phyloP scores from a whole-genome alignment of 2,113 vertebrate genomes.

The Progne subis region DNA sequence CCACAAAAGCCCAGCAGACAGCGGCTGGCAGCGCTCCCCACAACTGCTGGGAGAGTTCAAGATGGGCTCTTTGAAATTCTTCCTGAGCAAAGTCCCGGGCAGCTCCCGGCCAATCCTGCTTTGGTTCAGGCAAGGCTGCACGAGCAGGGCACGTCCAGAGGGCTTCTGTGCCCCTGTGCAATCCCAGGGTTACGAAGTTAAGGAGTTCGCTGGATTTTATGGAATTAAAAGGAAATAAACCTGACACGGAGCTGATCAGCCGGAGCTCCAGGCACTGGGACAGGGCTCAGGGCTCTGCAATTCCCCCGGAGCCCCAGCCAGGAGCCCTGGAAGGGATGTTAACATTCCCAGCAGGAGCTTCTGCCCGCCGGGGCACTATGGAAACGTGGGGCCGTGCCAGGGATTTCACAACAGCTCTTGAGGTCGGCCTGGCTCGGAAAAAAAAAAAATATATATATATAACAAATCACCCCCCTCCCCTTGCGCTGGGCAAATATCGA shows the following conservation, averaged over 20 bases:
- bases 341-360: constrained; percentile 37
- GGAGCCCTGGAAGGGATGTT: not conserved
- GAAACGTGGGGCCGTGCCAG: not conserved
- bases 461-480: not conserved
- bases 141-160: not conserved
- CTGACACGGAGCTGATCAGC: not conserved
- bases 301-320: not conserved
- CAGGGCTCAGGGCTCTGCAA: not conserved
- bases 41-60: not conserved
- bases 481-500: not conserved
- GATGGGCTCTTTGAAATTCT: constrained; percentile 8
- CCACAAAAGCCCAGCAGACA: not conserved
- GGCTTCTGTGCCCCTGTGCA: not conserved
- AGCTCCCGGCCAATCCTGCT: constrained; percentile 42
- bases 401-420: constrained; percentile 29
- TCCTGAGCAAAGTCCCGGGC: not conserved
- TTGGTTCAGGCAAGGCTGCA: constrained; percentile 3
- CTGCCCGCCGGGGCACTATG: constrained; percentile 9
- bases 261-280: not conserved
- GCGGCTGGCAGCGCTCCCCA: not conserved
- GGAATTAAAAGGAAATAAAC: not conserved
- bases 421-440: not conserved
- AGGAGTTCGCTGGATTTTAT: not conserved
- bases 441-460: not conserved
- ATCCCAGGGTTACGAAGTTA: rapidly evolving